phyloP scores from a whole-genome alignment of 92 coral and sea anemone genomes.

The Virgularia gustaviana region DNA sequence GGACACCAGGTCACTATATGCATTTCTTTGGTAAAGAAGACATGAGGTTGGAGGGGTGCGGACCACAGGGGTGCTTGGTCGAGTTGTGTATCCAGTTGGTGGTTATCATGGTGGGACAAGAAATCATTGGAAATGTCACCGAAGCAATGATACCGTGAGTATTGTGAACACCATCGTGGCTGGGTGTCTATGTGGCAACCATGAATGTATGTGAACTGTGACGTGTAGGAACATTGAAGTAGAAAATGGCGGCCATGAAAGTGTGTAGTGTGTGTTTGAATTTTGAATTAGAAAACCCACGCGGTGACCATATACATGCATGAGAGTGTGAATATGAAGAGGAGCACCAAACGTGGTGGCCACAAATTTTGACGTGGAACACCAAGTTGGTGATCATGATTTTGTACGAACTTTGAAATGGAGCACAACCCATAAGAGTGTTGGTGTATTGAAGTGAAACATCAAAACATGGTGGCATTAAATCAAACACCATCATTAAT shows the following conservation, averaged over 20 bases:
- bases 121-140: slow-evolving; percentile 72
- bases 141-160: slow-evolving; percentile 93
- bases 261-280: too few relatives aligned
- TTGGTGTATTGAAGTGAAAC: too few relatives aligned
- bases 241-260: too few relatives aligned
- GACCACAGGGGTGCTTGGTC: slow-evolving; percentile 76
- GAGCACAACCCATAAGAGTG: too few relatives aligned
- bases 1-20: slow-evolving; percentile 80
- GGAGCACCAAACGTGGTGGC: too few relatives aligned
- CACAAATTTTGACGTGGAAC: too few relatives aligned
- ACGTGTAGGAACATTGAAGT: neutral
- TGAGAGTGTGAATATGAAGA: too few relatives aligned
- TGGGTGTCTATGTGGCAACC: neutral
- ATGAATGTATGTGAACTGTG: neutral
- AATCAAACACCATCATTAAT: neutral
- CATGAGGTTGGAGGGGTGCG: slow-evolving; percentile 77
- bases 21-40: slow-evolving; percentile 53
- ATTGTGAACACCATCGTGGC: neutral
- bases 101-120: slow-evolving; percentile 90
- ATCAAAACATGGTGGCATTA: too few relatives aligned
- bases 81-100: slow-evolving; percentile 85
- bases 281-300: too few relatives aligned
- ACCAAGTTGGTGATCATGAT: too few relatives aligned
- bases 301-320: too few relatives aligned
- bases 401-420: too few relatives aligned